Evolutionary conservation across 64 coral and sea anemone species (phyloP), one percentile per base, ranked within the genome.

Genomic region (Montipora cactus): DNA sequence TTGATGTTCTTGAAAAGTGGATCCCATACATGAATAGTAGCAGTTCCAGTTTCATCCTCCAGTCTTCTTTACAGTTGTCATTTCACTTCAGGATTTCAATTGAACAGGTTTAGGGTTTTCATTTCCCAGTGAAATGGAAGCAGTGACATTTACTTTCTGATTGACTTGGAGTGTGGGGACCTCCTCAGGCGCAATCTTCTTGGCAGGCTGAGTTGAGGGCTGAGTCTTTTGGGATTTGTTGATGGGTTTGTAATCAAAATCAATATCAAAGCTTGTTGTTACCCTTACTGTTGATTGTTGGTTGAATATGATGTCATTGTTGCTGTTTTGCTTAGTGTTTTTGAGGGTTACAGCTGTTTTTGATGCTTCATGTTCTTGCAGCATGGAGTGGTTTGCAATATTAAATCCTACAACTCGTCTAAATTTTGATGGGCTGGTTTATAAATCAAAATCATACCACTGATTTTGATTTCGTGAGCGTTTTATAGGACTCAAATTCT

Each of bases 321-420:
- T 79, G 12, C 59, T 68, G 49, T 90, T 90, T 50, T 80, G 20
- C 67, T 47, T 90, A 67, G 67, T 73, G 81, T 92, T 86, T 86
- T 84, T 49, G 0, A 84, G 14, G 4, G 59, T 55, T 44, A 96
- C 95, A 47, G 85, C 69, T 78, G 90, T 89, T 74, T 89, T 96
- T 21, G 95, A 89, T 74, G 76, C 76, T 92, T 92, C 53, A 37
- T 89, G 78, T 12, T 96, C 48, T 80, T 96, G 62, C 73, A 89
- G 53, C 14, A 77, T 87, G 61, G 79, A 53, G 83, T 96, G 95
- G 47, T 59, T 59, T 59, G 52, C 18, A n/a, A 83, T 96, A 61
- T 92, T 95, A 59, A 95, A 92, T 14, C 78, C 94, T 51, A 95
- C 89, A 62, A 95, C 83, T 77, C 84, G 47, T 79, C 55, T 95